phyloP scores from a whole-genome alignment of 2,888 invertebrate species.

The Linyphia triangularis region DNA sequence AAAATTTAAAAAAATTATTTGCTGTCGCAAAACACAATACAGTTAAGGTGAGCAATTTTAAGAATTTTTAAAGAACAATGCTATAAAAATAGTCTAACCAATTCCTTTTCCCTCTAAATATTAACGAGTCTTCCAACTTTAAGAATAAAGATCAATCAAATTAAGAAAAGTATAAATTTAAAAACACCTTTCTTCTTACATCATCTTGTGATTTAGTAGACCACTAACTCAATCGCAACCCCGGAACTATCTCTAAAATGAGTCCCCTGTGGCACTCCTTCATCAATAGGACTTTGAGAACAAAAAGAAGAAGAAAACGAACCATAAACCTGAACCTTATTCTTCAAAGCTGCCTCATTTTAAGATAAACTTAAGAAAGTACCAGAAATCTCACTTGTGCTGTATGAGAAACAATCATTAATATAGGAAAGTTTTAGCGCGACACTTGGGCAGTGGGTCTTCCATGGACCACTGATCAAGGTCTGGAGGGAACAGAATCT shows the following conservation, averaged over 20 bases:
- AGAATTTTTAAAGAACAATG: too few species aligned
- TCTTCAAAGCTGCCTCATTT: constrained; percentile 39
- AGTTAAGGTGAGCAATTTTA: too few species aligned
- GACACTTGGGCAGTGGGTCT: constrained; percentile 19
- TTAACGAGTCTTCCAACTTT: too few species aligned
- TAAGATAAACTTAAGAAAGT: constrained; percentile 34
- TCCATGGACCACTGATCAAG: constrained; percentile 30
- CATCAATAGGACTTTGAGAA: not conserved
- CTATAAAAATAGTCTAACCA: too few species aligned
- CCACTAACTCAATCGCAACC: constrained; percentile 37
- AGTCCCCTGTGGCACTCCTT: constrained; percentile 26
- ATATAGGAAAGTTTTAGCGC: constrained; percentile 39
- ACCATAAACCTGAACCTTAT: constrained; percentile 21
- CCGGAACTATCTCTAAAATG: not conserved
- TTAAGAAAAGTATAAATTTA: not conserved
- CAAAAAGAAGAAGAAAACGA: not conserved
- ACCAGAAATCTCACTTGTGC: not conserved
- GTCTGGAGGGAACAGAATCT: constrained; percentile 39
- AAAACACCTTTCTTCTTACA: not conserved
- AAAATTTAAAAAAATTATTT: too few species aligned
- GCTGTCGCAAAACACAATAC: too few species aligned
- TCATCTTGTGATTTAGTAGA: constrained; percentile 29
- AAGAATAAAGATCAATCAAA: not conserved
- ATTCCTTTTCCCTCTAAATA: too few species aligned
- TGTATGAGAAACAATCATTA: constrained; percentile 45